A percentile compares a stretch with the other conserved stretches of the same genome.
Conservation (phyloP, 2,888 invertebrate genomes). For the Keiferia lycopersicella region DNA sequence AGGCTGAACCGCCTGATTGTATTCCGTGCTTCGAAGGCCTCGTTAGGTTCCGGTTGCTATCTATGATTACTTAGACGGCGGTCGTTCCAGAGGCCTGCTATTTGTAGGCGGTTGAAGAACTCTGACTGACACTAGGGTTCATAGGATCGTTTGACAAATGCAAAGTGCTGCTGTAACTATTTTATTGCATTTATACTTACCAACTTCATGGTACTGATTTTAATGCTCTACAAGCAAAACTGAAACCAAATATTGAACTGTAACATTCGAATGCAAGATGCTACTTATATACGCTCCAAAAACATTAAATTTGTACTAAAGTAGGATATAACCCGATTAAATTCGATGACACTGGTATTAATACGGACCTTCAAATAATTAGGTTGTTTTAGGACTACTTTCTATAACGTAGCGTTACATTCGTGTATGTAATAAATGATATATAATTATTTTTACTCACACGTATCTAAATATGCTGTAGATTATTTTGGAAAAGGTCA, state of each 20-base stretch:
- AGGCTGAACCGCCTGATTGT: no score
- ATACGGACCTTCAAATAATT: slow-evolving; percentile 49
- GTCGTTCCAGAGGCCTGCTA: no score
- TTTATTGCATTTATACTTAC: not conserved
- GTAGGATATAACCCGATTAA: slow-evolving; percentile 39
- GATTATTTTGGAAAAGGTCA: no score
- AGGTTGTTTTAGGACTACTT: slow-evolving; percentile 31
- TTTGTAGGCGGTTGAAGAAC: no score
- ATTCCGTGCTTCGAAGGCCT: no score
- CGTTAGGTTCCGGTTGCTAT: no score
- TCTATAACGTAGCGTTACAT: slow-evolving; percentile 16
- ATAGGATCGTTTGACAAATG: not conserved
- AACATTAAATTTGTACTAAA: slow-evolving; percentile 44
- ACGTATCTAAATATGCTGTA: no score
- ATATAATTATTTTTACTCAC: not conserved
- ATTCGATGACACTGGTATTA: slow-evolving; percentile 47
- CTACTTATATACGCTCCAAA: slow-evolving; percentile 58
- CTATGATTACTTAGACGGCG: no score
- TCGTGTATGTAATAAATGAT: slow-evolving; percentile 7
- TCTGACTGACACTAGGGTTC: no score
- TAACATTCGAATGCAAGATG: slow-evolving; percentile 37
- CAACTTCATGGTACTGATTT: slow-evolving; percentile 14
- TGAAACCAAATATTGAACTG: slow-evolving; percentile 47
- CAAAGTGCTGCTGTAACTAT: not conserved
- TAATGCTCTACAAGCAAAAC: slow-evolving; percentile 7